Conservation (phyloP, 2,113 vertebrate species). For the Heterochromis multidens region DNA sequence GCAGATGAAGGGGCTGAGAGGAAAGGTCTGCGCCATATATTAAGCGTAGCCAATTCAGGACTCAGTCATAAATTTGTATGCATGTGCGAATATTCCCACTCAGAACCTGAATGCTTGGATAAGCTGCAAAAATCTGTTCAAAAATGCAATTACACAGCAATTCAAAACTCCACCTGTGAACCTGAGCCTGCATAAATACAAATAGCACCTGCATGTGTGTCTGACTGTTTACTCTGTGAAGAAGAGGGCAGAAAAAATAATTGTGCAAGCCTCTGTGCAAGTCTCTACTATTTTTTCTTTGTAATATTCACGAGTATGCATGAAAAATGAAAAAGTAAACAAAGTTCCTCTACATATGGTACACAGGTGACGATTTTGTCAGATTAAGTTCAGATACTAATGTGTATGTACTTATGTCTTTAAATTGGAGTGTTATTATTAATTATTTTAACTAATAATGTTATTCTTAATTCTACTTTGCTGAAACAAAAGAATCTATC, state of each 20-base stretch:
- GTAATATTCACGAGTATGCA: neutral
- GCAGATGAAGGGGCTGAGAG: conserved; percentile 17
- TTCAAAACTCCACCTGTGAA: conserved; percentile 4
- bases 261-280: neutral
- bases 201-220: neutral
- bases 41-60: conserved; percentile 6
- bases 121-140: neutral
- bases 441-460: neutral
- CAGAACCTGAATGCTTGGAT: neutral
- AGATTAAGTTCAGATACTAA: neutral
- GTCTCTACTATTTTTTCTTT: neutral
- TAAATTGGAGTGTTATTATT: rapidly evolving
- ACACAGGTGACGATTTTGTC: neutral
- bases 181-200: neutral
- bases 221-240: neutral
- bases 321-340: neutral
- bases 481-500: neutral
- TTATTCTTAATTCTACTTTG: neutral
- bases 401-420: neutral
- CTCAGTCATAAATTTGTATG: conserved; percentile 14
- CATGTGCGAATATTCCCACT: neutral
- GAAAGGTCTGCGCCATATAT: neutral
- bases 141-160: conserved; percentile 27
- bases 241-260: neutral
- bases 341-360: neutral